Base-by-base conservation (phyloP, 2,797 vertebrate species). In the Dendrocincla fuliginosa region DNA sequence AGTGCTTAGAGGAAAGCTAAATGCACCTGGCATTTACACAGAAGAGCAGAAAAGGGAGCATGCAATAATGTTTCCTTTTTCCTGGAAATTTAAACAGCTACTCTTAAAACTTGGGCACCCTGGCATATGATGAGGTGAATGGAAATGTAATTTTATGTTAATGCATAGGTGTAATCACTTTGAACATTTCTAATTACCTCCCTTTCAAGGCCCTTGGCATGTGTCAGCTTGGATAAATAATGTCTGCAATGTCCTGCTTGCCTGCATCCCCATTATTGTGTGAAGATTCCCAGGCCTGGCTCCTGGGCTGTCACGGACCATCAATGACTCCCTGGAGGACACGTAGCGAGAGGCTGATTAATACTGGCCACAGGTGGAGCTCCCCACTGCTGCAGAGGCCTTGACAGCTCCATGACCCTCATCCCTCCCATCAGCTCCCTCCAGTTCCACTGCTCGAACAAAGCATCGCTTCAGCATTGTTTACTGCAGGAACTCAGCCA, bases 391-490 rank as follows among this genome's bases (percentile, higher is more conserved):
- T n/a, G n/a, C 13, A 35, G 86, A 88, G 92, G 59, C 98, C 97
- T 97, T 97, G 97, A 97, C 97, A 97, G 90, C 53, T 95, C 88
- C 33, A 2, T 96, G 95, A 97, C 92, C 95, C 86, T 95, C 7
- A 1, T 93, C 50, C 87, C 90, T 94, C 93, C 91, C 10, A 14
- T 49, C 33, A 4, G 17, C 82, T 95, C 83, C 84, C 55, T 95
- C 81, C 83, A 59, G 50, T 79, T 95, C 85, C 83, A 73, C 94
- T 9, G 27, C 91, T 88, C 8, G 65, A 97, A 96, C 95, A 98
- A 97, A 98, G 95, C 96, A 96, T 64, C 89, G 6, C 84, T 95
- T 92, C 96, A 82, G 65, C 92, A 71, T 63, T 96, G 96, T 96
- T 97, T 95, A 88, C 89, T 25, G 52, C 90, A 93, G 94, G 80